These are phyloP conservation scores for Prunella strophiata DNA, from an alignment of 2,797 vertebrate genomes.

Conservation along the genomic window DNA sequence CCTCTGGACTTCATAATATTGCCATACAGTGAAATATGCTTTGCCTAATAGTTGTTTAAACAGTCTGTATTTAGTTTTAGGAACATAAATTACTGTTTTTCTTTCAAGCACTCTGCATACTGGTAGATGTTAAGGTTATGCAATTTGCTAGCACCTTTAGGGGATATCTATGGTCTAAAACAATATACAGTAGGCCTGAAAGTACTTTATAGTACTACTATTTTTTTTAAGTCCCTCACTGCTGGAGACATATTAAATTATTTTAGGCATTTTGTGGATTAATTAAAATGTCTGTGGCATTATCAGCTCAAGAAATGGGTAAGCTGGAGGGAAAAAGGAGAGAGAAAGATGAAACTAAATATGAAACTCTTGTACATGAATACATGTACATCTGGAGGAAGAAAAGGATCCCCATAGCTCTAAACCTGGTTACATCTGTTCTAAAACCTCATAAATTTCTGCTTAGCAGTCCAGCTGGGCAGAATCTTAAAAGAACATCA, in stretches of 20 bases:
- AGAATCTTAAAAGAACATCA: conserved; percentile 36
- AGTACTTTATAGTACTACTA: neutral
- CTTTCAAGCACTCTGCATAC: neutral
- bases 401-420: conserved; percentile 34
- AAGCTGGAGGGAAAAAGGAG: rapidly evolving
- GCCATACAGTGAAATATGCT: neutral
- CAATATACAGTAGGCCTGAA: neutral
- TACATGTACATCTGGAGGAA: conserved; percentile 42
- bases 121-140: neutral
- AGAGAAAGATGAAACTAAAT: neutral
- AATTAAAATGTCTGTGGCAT: neutral
- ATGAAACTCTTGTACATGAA: neutral
- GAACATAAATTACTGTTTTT: neutral
- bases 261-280: neutral
- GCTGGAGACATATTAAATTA: neutral
- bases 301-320: neutral
- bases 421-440: conserved; percentile 50
- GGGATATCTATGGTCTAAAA: neutral
- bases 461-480: neutral
- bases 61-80: neutral
- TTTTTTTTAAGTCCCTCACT: neutral
- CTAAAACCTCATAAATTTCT: conserved; percentile 40
- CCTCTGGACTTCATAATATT: neutral
- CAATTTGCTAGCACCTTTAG: neutral
- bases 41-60: neutral